Evolutionary conservation across 2,797 vertebrate genomes (phyloP).

Genomic region (Semaprochilodus insignis): DNA sequence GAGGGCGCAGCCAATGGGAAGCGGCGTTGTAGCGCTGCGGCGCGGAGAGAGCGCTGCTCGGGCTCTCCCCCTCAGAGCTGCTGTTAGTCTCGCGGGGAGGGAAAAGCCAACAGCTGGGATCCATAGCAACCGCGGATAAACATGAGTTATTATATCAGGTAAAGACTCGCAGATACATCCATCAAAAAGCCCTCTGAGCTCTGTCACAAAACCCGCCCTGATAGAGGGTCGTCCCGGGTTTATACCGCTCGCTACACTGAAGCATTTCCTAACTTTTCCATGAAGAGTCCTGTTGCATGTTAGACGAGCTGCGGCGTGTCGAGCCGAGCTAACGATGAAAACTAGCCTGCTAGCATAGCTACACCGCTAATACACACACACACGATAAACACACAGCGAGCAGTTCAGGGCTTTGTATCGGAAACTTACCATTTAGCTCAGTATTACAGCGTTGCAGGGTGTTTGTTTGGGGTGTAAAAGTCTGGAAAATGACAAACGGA

Average conservation of each 20-base stretch:
- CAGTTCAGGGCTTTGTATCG: too few species aligned
- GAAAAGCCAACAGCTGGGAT: slow-evolving; percentile 58
- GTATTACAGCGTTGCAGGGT: background rate
- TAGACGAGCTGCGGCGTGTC: slow-evolving; percentile 21
- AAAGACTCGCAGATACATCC: slow-evolving; percentile 53
- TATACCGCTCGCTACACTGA: slow-evolving; percentile 29
- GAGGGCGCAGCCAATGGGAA: background rate
- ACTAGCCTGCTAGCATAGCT: background rate
- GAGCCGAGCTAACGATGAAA: background rate
- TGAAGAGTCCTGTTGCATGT: slow-evolving; percentile 47
- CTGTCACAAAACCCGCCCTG: background rate
- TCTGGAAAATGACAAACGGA: background rate
- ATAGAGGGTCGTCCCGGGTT: background rate
- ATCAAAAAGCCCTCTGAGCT: background rate
- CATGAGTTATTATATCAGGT: slow-evolving; percentile 88
- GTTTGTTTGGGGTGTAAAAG: background rate
- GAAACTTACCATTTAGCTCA: background rate
- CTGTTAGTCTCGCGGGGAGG: slow-evolving; percentile 42
- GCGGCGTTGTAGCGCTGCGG: background rate
- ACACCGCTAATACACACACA: background rate
- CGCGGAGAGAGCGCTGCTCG: background rate
- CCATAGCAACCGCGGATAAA: slow-evolving; percentile 85
- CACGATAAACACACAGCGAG: background rate
- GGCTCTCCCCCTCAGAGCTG: slow-evolving; percentile 1
- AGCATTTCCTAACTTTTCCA: slow-evolving; percentile 61